Evolutionary conservation across 1,140 invertebrate species (phyloP).

Genomic region (Lucilia sericata): DNA sequence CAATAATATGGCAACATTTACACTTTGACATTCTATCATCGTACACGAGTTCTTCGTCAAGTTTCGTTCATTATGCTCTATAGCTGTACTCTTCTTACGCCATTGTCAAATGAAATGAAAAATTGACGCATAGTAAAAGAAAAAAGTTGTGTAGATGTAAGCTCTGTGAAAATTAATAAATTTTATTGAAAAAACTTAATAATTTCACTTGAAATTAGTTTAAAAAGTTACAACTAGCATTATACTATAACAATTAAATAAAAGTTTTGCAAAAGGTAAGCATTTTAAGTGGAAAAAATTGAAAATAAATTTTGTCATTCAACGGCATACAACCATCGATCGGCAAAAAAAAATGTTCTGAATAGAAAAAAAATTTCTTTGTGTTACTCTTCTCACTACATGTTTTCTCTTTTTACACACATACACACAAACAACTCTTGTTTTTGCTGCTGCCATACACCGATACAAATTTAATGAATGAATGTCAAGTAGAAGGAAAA

Average conservation of each 20-base stretch:
- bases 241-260: not conserved
- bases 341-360: slow-evolving; percentile 26
- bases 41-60: not conserved
- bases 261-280: not conserved
- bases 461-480: slow-evolving; percentile 30
- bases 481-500: slow-evolving; percentile 39
- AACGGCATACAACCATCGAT: not conserved
- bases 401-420: not conserved
- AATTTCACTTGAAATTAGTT: not conserved
- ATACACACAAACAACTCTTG: not conserved
- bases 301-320: not conserved
- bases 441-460: not conserved
- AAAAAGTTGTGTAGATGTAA: slow-evolving; percentile 4
- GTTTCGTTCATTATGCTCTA: not conserved
- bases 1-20: not conserved
- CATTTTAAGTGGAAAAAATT: slow-evolving; percentile 4
- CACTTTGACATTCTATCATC: not conserved
- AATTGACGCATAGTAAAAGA: slow-evolving; percentile 16
- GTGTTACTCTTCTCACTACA: slow-evolving; percentile 1
- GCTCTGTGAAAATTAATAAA: not conserved
- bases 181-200: not conserved
- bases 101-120: slow-evolving; percentile 21
- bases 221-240: not conserved
- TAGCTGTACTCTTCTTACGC: slow-evolving; percentile 15
- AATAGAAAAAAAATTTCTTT: not conserved